Conservation (phyloP, 1,140 invertebrate genomes). For the Mycetomoellerius zeteki region DNA sequence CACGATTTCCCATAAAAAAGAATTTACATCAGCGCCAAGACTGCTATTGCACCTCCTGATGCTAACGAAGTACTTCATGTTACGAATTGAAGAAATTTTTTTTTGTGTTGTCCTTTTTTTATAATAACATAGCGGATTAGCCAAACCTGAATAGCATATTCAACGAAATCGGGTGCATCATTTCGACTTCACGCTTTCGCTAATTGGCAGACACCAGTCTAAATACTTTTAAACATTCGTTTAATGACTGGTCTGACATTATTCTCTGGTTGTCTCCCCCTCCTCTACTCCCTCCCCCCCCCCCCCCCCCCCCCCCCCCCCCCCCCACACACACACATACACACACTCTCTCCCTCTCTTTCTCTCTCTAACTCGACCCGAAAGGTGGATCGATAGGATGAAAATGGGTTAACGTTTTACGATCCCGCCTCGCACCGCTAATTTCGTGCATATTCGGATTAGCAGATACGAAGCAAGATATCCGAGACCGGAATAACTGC, state of each 20-base stretch:
- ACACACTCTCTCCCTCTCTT: constrained; percentile 3
- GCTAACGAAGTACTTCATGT: neutral
- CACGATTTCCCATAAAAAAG: neutral
- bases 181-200: constrained; percentile 57
- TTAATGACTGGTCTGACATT: constrained; percentile 64
- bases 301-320: no score
- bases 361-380: constrained; percentile 33
- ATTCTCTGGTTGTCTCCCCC: constrained; percentile 22
- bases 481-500: constrained; percentile 46
- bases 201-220: constrained; percentile 66
- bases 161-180: constrained; percentile 13
- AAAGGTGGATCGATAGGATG: constrained; percentile 55
- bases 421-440: constrained; percentile 48
- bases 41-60: neutral
- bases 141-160: neutral
- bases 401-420: constrained; percentile 66
- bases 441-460: constrained; percentile 65
- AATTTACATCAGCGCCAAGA: neutral
- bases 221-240: constrained; percentile 66
- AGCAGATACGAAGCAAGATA: constrained; percentile 59
- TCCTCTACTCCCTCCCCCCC: no score
- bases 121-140: constrained; percentile 12
- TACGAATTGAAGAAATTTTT: neutral
- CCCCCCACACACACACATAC: neutral
- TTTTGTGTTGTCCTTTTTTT: neutral